Evolutionary conservation across 2,113 vertebrate genomes (phyloP), one percentile per base, ranked within the genome.

Genomic region (Rhombomys opimus): DNA sequence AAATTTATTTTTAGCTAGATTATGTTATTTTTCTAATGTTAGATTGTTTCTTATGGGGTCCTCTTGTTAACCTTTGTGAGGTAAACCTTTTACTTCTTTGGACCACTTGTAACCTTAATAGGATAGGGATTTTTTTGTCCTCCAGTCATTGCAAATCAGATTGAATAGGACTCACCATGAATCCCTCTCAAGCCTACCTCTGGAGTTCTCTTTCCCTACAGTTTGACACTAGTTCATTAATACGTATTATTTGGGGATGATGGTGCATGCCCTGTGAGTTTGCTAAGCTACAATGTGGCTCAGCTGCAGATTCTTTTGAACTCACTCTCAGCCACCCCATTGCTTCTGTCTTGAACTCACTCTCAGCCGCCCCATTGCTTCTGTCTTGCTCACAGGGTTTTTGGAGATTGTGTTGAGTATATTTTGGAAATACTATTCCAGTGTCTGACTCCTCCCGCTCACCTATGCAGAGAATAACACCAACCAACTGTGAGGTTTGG

Each of bases 1-100:
- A 61, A 76, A 77, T 96, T 80, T 46, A 30, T 12, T 81, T 68
- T 67, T 86, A n/a, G n/a, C 50, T 9, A 73, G 12, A 88, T 30
- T 68, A 35, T 23, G 35, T 76, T 35, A 35, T 70, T 77, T 46
- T 76, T 54, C 27, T 18, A 61, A 18, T 72, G 63, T 54, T 90
- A 22, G n/a, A 38, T 25, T 76, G 5, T 18, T 10, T 52, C 25
- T 32, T 61, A 1, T 12, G 70, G 35, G 85, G n/a, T 82, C 27
- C 8, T 14, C 59, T 73, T 70, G 59, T 22, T 52, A 73, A 59
- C 11, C 38, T 35, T 2, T 8, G 13, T 68, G 57, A 54, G 2
- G 6, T 59, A 65, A n/a, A n/a, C 1, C 18, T n/a, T 30, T 4
- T 41, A 1, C 13, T 27, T 30, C 18, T 90, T 76, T 72, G 5